Conservation (phyloP, 2,888 invertebrate species). For the Glyphotaelius pellucidus region DNA sequence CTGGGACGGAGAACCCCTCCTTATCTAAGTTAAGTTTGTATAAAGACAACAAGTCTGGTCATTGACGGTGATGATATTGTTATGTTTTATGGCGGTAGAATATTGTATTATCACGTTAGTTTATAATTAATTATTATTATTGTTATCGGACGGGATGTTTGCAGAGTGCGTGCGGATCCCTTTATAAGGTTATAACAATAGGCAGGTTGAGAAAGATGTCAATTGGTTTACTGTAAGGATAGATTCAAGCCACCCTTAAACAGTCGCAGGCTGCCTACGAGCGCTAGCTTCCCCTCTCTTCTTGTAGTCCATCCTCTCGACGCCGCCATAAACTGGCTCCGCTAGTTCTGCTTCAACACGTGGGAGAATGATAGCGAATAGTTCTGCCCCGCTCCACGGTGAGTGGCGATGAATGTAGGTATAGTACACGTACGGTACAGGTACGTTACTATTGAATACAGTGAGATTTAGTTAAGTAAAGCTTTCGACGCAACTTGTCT, state of each 20-base stretch:
- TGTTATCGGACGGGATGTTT: not conserved
- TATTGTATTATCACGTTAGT: slow-evolving; percentile 21
- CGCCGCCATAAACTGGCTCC: not conserved
- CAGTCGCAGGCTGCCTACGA: not conserved
- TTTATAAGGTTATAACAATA: not conserved
- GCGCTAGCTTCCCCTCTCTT: not conserved
- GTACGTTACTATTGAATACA: slow-evolving; percentile 24
- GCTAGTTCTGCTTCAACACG: too few relatives aligned
- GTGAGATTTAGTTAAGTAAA: slow-evolving; percentile 49
- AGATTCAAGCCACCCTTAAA: not conserved
- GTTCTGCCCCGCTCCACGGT: not conserved
- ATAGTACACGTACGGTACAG: not conserved
- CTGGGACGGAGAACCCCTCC: not conserved
- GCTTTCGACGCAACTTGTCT: slow-evolving; percentile 58
- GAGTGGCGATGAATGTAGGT: not conserved
- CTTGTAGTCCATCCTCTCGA: not conserved
- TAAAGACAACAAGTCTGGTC: slow-evolving; percentile 33
- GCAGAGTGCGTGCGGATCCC: not conserved
- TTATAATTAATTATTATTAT: not conserved
- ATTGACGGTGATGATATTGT: slow-evolving; percentile 15
- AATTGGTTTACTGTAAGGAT: not conserved
- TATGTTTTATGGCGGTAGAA: not conserved
- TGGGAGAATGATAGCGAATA: too few relatives aligned
- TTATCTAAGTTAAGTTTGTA: slow-evolving; percentile 20
- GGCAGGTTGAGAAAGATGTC: not conserved